Base-by-base conservation (phyloP, 2,797 vertebrate species). In the Salmo trutta region DNA sequence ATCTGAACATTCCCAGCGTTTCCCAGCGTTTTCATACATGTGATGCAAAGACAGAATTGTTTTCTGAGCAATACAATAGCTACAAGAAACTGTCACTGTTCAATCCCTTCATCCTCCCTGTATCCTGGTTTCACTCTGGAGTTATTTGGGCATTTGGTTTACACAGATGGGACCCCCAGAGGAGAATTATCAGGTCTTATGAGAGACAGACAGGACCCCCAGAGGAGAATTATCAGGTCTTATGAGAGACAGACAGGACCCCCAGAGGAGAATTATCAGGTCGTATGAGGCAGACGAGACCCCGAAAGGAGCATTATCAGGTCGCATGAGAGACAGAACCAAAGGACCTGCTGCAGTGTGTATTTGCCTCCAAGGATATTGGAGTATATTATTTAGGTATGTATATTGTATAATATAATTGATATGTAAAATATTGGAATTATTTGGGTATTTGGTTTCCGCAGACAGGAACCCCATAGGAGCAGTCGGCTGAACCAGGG, bases 311-410 rank as follows among this genome's bases (percentile, higher is more conserved):
- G 56, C 10, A 72, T n/a, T n/a, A 3, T 21, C 6, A 21, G 56
- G n/a, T 16, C 56, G 2, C 10, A 62, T 21, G 41, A 41, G 19
- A 75, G 62, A 75, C 73, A 66, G 59, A 62, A 73, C 27, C n/a
- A 53, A 24, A 71, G 77, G 79, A 27, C 1, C 78, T 82, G 78
- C 76, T 65, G 81, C 14, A 47, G 29, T 65, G 73, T 17, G 56
- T 14, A 62, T 69, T 69, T 82, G 75, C 71, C 72, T 76, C 74
- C 59, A 10, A 62, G n/a, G 59, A 24, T 24, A 62, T 21, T 24
- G n/a, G 59, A 62, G 59, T 21, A 21, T 24, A 8, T 47, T 3
- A 47, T 47, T 3, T 47, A 47, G 10, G 10, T 47, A 47, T 47
- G 41, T 47, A 47, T 47, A 47, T 47, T 14, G n/a, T 62, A 62